Evolutionary conservation across 2,888 invertebrate species (phyloP).

Genomic region (Pheosia tremula): DNA sequence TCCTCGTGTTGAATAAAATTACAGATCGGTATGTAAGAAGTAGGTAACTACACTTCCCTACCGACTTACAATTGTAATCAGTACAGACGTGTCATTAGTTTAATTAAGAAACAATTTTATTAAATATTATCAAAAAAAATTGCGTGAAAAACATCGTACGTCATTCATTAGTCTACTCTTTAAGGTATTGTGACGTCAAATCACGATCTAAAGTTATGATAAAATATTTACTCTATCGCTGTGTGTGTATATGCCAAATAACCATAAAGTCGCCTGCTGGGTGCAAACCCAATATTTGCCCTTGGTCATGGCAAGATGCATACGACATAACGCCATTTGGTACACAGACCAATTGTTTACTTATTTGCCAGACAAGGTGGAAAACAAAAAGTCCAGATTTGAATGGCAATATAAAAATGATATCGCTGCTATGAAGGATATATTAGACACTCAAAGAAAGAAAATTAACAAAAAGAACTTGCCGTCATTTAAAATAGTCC

Average conservation of each 20-base stretch:
- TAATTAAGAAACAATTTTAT: background rate
- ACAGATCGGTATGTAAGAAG: no score
- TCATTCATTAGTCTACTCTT: background rate
- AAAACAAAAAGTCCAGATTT: background rate
- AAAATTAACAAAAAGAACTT: no score
- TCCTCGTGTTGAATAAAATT: no score
- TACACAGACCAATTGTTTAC: constrained; percentile 12
- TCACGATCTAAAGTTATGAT: background rate
- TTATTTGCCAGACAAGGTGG: background rate
- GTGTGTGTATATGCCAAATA: constrained; percentile 21
- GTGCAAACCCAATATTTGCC: constrained; percentile 25
- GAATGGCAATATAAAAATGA: no score
- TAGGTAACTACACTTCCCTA: background rate
- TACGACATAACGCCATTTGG: constrained; percentile 18
- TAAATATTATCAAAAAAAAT: background rate
- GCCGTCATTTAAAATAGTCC: background rate
- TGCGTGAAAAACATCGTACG: background rate
- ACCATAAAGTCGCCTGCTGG: constrained; percentile 24
- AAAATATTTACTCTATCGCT: background rate
- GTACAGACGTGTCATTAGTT: background rate
- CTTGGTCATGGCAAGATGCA: constrained; percentile 7
- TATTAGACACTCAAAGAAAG: no score
- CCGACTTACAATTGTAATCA: background rate
- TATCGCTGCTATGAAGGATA: no score
- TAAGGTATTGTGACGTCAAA: constrained; percentile 2